phyloP scores from a whole-genome alignment of 64 coral and sea anemone species.

The Acropora tenuis region DNA sequence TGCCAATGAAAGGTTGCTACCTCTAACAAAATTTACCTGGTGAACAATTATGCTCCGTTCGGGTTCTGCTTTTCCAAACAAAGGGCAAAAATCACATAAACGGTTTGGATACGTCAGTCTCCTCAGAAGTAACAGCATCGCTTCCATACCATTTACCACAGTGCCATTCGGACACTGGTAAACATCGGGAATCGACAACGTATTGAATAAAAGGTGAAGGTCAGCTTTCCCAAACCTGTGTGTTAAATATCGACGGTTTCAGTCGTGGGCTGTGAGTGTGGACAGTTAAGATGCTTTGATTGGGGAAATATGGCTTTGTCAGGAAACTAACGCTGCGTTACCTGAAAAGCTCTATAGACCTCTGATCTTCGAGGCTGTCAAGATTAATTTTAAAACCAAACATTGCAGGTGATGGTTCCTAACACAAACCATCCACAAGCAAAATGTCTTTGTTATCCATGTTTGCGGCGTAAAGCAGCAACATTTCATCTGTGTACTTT shows the following conservation, averaged over 20 bases:
- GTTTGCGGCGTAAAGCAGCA: neutral
- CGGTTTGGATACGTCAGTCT: constrained; percentile 50
- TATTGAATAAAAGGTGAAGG: constrained; percentile 17
- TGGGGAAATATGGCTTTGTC: too few species aligned
- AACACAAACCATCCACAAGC: constrained; percentile 16
- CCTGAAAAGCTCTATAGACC: constrained; percentile 51
- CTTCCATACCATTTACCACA: constrained; percentile 44
- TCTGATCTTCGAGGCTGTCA: constrained; percentile 54
- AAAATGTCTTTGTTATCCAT: constrained; percentile 32
- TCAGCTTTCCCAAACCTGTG: constrained; percentile 56
- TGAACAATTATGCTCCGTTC: constrained; percentile 65
- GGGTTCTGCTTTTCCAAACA: constrained; percentile 65
- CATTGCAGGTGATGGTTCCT: constrained; percentile 14
- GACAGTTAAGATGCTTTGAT: neutral
- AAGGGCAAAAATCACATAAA: constrained; percentile 40
- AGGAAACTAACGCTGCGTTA: neutral
- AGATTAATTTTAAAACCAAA: constrained; percentile 42
- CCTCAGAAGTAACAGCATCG: constrained; percentile 49
- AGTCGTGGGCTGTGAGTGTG: neutral
- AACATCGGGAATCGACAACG: constrained; percentile 40
- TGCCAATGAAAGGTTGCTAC: neutral
- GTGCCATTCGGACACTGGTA: constrained; percentile 66
- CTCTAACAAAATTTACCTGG: constrained; percentile 23
- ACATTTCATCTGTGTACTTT: too few species aligned
- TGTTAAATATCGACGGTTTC: constrained; percentile 1